Evolutionary conservation across 1,140 invertebrate genomes (phyloP), one percentile per base, ranked within the genome.

Genomic region (Lethocerus indicus): DNA sequence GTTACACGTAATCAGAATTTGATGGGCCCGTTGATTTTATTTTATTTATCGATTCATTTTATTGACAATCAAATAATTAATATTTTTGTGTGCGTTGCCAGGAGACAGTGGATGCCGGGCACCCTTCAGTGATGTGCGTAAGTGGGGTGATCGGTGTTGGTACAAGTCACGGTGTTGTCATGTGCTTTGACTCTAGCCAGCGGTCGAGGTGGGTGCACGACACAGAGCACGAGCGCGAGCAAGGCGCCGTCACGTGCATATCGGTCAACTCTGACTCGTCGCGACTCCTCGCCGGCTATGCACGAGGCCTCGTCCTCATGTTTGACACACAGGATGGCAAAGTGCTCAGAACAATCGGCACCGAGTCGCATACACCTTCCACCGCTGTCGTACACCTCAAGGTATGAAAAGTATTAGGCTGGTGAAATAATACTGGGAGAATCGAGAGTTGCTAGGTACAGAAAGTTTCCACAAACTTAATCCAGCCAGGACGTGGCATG

Each of bases 161-260:
- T 28, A 96, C 91, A 35, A 90, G 87, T 32, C 88, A 94, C 67
- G 91, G 92, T 20, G 73, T 91, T 51, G 75, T 94, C 47, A 67
- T 96, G 14, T 79, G 87, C 46, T 96, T 96, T 72, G 88, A 90
- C 72, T 70, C 72, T 2, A 75, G 78, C 23, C 86, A 90, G 66
- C 21, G 72, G 70, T 43, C 42, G 2, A 66, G 62, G 18, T 54
- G 53, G 49, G 45, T 26, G 23, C 50, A 54, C 26, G 46, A 49
- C 32, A 40, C 35, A 3, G 39, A 37, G 14, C 24, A 36, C 21
- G 52, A 53, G n/a, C 23, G 49, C 51, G 75, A 83, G 49, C 78
- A 83, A 59, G 83, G 83, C 39, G 78, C 90, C 7, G 83, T 60
- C 13, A 90, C 90, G 23, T 75, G 79, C 44, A 29, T 61, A n/a